Base-by-base conservation (phyloP, 2,797 vertebrate species). In the Brachyrhaphis roseni region DNA sequence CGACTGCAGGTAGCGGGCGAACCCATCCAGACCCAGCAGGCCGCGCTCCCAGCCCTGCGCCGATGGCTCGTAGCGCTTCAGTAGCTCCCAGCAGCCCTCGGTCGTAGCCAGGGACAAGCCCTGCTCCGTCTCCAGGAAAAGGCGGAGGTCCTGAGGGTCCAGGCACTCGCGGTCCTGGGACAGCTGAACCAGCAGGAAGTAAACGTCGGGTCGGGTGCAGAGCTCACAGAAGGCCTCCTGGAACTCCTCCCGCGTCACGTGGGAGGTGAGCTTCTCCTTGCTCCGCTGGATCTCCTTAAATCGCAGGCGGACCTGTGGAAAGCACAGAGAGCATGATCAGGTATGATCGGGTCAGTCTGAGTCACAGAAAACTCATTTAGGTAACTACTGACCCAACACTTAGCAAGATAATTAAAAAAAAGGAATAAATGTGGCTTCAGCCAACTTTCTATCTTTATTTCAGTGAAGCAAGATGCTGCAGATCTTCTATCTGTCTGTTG, bases 281-380 rank as follows among this genome's bases (percentile, higher is more conserved):
- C 96, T 97, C 49, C 97, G 97, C 92, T 99, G 98, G 86, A 99
- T 97, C 93, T 99, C 98, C 88, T 99, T 99, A 89, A 99, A 99
- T 81, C 98, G 97, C 74, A 97, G 95, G 75, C 98, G 97, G 2
- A 96, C 96, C 96, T 96, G 86, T 4, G 18, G 39, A 53, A 16
- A 76, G 45, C 68, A n/a, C 36, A 76, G 79, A 46, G 34, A 77
- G 26, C 55, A 51, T 16, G n/a, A 36, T 31, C 31, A 0, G 31
- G 34, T n/a, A 5, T 5, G 8, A 45, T 45, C 8, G 20, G 2
- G 59, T 15, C n/a, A n/a, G 26, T 8, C 26, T 28, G 36, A 59
- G 51, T 2, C 28, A 39, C 51, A 41, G 36, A 66, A 39, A 39
- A 10, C 8, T 66, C 64, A 41, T 68, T 68, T 68, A 41, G 8